These are phyloP conservation scores for Drosophila novamexicana DNA, from an alignment of 1,140 invertebrate genomes.

Conservation along the genomic window DNA sequence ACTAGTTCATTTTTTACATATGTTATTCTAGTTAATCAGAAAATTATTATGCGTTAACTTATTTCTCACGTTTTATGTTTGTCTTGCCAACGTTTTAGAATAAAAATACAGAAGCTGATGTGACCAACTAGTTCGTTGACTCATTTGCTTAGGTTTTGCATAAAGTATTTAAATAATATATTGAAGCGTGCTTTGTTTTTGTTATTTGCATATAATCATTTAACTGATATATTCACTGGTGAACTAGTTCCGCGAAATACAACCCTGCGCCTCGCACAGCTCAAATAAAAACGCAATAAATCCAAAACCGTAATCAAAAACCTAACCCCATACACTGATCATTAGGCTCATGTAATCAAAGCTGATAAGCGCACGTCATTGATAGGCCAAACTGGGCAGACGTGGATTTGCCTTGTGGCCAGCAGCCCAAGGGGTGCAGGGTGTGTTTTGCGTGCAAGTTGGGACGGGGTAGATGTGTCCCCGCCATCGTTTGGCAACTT, in stretches of 20 bases:
- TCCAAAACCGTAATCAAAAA: neutral
- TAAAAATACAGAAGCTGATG: too few species aligned
- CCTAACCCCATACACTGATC: conserved; percentile 12
- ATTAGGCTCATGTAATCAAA: conserved; percentile 40
- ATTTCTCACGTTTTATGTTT: neutral
- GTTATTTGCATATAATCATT: too few species aligned
- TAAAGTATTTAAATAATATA: too few species aligned
- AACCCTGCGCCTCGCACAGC: neutral
- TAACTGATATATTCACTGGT: too few species aligned
- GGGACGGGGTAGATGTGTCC: conserved; percentile 25
- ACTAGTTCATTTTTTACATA: too few species aligned
- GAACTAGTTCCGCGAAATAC: neutral
- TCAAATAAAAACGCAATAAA: neutral
- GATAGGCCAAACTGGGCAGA: conserved; percentile 23
- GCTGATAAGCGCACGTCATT: conserved; percentile 39
- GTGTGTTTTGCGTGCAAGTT: neutral
- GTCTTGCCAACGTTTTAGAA: too few species aligned
- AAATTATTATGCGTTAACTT: too few species aligned
- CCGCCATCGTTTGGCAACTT: conserved; percentile 54
- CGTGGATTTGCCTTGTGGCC: neutral
- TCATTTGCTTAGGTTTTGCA: too few species aligned
- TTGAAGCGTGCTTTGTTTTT: too few species aligned
- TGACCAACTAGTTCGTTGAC: too few species aligned
- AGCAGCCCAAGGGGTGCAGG: neutral
- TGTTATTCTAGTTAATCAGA: too few species aligned